Evolutionary conservation across 2,888 invertebrate species (phyloP), one percentile per base, ranked within the genome.

Genomic region (Drosophila leonis): DNA sequence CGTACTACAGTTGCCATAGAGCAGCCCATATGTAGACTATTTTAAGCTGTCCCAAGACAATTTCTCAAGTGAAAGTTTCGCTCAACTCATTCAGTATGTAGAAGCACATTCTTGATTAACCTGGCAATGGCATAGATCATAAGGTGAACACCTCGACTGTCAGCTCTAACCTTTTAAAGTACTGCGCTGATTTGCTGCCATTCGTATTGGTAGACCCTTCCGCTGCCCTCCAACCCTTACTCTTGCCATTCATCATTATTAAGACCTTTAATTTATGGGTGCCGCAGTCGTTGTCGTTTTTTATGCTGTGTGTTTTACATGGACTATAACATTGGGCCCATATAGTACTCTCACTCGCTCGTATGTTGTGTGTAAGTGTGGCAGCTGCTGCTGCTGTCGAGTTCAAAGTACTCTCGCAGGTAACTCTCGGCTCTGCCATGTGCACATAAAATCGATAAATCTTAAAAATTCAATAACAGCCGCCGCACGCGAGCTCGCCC

Each of bases 391-490:
- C 44, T 29, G 76, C 33, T 44, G 46, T 35, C 33, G 64, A 72
- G 81, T 77, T 81, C 80, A 79, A 77, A 80, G 73, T 65, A 75
- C 78, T 63, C 55, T 60, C 59, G 15, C 64, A 69, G 65, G 75
- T 63, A 69, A 55, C 54, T 57, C 52, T 52, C 65, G 55, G 35
- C 20, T 56, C 54, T 55, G 55, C 51, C 64, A 67, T 71, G 73
- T 67, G 72, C 79, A 55, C 81, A 82, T 75, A 78, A 88, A 87
- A 87, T 87, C 86, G 78, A 87, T 87, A 87, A 87, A 87, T 89
- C 86, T 87, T 87, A 85, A 89, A 87, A 89, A 87, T 87, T 87
- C 86, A 89, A 88, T 88, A 87, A 88, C 85, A 89, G 65, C 73
- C 71, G 70, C 61, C 75, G 69, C 88, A 84, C 83, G 83, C 83